Conservation (phyloP, 2,888 invertebrate genomes). For the Leptopilina myrica region DNA sequence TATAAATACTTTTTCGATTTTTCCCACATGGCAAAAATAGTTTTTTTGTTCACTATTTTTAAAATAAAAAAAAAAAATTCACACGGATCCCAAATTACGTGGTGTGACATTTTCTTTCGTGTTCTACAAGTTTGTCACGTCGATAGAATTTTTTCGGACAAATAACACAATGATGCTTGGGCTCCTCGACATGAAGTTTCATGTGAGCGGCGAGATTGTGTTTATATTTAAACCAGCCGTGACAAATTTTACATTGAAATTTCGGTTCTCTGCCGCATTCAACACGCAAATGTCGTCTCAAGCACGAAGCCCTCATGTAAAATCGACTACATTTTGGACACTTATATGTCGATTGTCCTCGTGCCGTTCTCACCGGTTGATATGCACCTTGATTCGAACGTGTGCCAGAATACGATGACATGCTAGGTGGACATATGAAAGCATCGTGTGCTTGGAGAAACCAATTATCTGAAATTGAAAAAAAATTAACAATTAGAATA, state of each 20-base stretch:
- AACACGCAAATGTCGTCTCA: slow-evolving; percentile 71
- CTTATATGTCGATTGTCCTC: slow-evolving; percentile 75
- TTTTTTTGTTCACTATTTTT: background rate
- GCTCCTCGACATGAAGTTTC: slow-evolving; percentile 69
- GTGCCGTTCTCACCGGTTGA: slow-evolving; percentile 61
- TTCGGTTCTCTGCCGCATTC: slow-evolving; percentile 75
- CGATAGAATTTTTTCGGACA: slow-evolving; percentile 71
- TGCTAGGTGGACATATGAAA: slow-evolving; percentile 37
- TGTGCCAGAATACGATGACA: slow-evolving; percentile 22
- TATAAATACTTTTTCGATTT: too few species aligned
- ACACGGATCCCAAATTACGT: slow-evolving; percentile 28
- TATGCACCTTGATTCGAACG: slow-evolving; percentile 49
- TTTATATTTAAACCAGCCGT: slow-evolving; percentile 73
- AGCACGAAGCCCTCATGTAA: slow-evolving; percentile 70
- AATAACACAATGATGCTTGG: slow-evolving; percentile 65
- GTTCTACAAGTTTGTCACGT: slow-evolving; percentile 68
- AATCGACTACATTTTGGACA: slow-evolving; percentile 79
- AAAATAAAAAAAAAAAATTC: background rate
- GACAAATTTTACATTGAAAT: slow-evolving; percentile 73
- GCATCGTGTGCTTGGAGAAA: slow-evolving; percentile 37
- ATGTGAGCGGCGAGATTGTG: slow-evolving; percentile 71
- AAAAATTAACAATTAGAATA: slow-evolving; percentile 47
- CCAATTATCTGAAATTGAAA: slow-evolving; percentile 69
- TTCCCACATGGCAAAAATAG: background rate
- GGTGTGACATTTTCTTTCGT: slow-evolving; percentile 65